Evolutionary conservation across 2,888 invertebrate genomes (phyloP).

Genomic region (Pammene fasciana): DNA sequence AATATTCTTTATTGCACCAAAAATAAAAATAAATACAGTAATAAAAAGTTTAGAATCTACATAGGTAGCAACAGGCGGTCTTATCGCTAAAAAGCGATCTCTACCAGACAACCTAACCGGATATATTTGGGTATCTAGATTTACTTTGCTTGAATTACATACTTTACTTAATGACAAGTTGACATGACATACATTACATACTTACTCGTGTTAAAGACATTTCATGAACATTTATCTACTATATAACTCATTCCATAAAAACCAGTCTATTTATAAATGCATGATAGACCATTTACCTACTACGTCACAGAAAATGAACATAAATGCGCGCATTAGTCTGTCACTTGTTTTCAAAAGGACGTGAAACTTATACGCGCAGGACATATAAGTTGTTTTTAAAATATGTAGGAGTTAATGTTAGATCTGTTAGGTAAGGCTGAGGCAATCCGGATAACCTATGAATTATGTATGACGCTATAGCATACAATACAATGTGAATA

Average conservation of each 20-base stretch:
- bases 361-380: not conserved
- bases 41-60: too few species aligned
- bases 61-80: too few species aligned
- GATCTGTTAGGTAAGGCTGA: conserved; percentile 26
- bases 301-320: conserved; percentile 22
- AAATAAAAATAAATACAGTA: too few species aligned
- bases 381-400: not conserved
- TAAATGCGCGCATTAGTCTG: conserved; percentile 1
- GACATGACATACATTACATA: too few species aligned
- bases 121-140: too few species aligned
- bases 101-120: too few species aligned
- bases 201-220: too few species aligned
- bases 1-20: too few species aligned
- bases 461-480: conserved; percentile 15
- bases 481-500: too few species aligned
- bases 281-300: conserved; percentile 14
- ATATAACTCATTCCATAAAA: conserved; percentile 18
- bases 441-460: conserved; percentile 8
- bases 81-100: too few species aligned
- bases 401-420: not conserved
- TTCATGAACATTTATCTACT: not conserved
- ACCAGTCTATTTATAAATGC: conserved; percentile 15
- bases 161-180: not conserved
- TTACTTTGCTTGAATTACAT: too few species aligned
- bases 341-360: conserved; percentile 1